phyloP scores from a whole-genome alignment of 2,797 vertebrate species.

The Bradypus variegatus region DNA sequence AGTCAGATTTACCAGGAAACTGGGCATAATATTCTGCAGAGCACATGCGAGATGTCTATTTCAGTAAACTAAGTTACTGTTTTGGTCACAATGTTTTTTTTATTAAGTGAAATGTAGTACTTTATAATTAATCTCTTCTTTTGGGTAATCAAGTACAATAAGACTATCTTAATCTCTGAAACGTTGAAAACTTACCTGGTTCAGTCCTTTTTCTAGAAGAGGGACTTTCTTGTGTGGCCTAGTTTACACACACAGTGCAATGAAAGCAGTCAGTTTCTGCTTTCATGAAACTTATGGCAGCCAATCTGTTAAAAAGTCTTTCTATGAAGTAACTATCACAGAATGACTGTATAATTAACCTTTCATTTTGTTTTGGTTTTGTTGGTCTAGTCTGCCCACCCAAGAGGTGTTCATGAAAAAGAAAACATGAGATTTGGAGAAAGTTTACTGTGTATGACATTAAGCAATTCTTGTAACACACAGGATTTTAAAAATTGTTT shows the following conservation, averaged over 20 bases:
- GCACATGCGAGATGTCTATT: background rate
- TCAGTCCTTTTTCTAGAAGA: conserved; percentile 36
- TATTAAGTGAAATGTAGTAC: background rate
- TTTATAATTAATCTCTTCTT: conserved; percentile 28
- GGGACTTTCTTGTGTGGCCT: background rate
- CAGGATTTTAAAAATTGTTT: conserved; percentile 30
- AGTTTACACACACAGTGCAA: conserved; percentile 30
- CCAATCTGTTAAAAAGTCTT: conserved; percentile 34
- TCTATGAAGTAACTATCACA: conserved; percentile 23
- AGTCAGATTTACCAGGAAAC: conserved; percentile 21
- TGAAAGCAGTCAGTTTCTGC: conserved; percentile 44
- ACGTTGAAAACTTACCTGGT: conserved; percentile 26
- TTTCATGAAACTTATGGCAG: background rate
- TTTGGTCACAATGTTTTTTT: conserved; percentile 8
- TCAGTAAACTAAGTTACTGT: background rate
- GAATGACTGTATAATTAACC: conserved; percentile 8
- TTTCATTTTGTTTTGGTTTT: conserved; percentile 51
- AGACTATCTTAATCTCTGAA: conserved; percentile 8
- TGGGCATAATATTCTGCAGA: background rate
- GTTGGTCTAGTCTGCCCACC: background rate
- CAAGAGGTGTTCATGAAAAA: conserved; percentile 19
- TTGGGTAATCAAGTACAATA: background rate
- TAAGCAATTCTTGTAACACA: background rate
- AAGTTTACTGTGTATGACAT: background rate
- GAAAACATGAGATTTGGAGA: conserved; percentile 9